These are phyloP conservation scores for Linyphia triangularis DNA, from an alignment of 2,888 invertebrate genomes.

Conservation along the genomic window DNA sequence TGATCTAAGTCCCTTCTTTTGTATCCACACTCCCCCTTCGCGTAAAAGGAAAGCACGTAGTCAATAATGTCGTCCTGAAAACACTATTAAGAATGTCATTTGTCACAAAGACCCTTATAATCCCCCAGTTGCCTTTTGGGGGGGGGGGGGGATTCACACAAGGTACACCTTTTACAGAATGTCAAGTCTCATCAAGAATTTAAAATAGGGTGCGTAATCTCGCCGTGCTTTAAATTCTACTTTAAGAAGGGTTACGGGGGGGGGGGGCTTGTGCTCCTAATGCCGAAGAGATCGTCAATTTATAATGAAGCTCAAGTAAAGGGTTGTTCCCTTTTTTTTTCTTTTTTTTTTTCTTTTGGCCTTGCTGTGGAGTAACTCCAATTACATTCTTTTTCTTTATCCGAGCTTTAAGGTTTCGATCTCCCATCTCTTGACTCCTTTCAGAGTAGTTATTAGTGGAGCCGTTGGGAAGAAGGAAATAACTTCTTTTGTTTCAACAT, in stretches of 20 bases:
- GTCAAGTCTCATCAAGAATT: slow-evolving; percentile 60
- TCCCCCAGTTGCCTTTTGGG: slow-evolving; percentile 23
- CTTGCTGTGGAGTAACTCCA: slow-evolving; percentile 37
- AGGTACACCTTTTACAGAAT: slow-evolving; percentile 8
- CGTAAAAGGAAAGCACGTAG: slow-evolving; percentile 53
- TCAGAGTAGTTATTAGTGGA: not conserved
- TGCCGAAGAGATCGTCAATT: slow-evolving; percentile 55
- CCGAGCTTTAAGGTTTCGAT: slow-evolving; percentile 35
- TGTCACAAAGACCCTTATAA: slow-evolving; percentile 66
- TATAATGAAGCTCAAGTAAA: slow-evolving; percentile 49
- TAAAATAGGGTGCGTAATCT: slow-evolving; percentile 57
- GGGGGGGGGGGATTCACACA: not conserved
- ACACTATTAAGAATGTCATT: slow-evolving; percentile 67
- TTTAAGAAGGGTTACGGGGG: not conserved
- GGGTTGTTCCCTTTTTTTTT: not conserved
- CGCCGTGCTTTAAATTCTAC: slow-evolving; percentile 61
- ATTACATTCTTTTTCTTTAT: slow-evolving; percentile 50
- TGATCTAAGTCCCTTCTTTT: not conserved
- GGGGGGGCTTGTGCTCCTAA: slow-evolving; percentile 5
- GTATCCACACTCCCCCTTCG: not conserved
- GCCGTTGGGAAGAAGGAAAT: not conserved
- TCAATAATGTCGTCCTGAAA: slow-evolving; percentile 58
- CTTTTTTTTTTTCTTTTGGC: slow-evolving; percentile 12
- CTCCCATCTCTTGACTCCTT: slow-evolving; percentile 23
- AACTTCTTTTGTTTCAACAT: not conserved